Percentiles rank a stretch among this genome's conserved stretches.
Evolutionary conservation across 2,888 invertebrate genomes (phyloP).

Genomic region (Lasius platythorax): DNA sequence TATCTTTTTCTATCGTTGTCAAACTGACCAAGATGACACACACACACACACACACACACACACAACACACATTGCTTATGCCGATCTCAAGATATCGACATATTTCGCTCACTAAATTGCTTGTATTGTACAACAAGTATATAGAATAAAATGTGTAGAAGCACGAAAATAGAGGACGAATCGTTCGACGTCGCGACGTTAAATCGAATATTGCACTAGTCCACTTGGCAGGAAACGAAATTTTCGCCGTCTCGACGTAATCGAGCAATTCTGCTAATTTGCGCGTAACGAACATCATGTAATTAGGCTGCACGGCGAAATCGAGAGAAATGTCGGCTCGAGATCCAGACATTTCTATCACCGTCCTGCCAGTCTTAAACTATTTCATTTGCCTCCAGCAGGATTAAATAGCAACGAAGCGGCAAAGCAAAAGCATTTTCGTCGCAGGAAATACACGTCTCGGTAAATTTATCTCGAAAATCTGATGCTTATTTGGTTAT

Average conservation of each 20-base stretch:
- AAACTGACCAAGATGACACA: background rate
- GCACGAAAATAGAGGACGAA: background rate
- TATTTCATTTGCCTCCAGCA: constrained; percentile 39
- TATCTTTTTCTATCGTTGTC: background rate
- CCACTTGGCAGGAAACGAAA: constrained; percentile 10
- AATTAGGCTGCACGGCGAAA: constrained; percentile 52
- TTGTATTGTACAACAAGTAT: background rate
- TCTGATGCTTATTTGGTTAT: background rate
- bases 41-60: background rate
- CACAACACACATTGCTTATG: background rate
- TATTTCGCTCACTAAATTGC: background rate
- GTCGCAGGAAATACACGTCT: constrained; percentile 10
- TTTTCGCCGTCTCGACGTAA: constrained; percentile 42
- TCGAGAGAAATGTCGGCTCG: background rate
- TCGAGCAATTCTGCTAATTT: constrained; percentile 61
- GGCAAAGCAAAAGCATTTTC: constrained; percentile 5
- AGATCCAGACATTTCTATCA: constrained; percentile 29
- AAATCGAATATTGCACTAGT: constrained; percentile 2
- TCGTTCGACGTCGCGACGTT: background rate
- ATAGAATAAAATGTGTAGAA: constrained; percentile 1
- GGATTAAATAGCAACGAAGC: constrained; percentile 52
- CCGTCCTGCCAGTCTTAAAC: constrained; percentile 13
- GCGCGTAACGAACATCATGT: constrained; percentile 58
- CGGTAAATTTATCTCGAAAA: constrained; percentile 4
- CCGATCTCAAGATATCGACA: background rate